Evolutionary conservation across 2,797 vertebrate genomes (phyloP).

Genomic region (Pipistrellus pipistrellus): DNA sequence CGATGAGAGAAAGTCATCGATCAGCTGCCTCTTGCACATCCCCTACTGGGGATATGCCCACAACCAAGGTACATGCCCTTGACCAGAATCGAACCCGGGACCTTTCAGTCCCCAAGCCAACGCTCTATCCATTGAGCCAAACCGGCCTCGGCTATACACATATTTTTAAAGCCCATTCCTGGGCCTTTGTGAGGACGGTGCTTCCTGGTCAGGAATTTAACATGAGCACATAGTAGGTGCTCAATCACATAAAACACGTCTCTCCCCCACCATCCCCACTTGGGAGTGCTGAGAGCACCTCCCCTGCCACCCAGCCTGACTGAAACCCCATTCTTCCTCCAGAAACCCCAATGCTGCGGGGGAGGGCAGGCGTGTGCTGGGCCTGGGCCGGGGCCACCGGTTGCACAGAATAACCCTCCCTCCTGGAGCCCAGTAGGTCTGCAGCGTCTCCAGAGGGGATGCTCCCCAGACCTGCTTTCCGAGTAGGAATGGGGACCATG

Average conservation of each 20-base stretch:
- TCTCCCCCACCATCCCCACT: background rate
- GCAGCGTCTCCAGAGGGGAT: background rate
- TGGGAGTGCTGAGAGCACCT: background rate
- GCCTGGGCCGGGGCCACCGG: too few relatives aligned
- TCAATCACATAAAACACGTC: background rate
- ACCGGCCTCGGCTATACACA: too few relatives aligned
- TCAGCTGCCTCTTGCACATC: too few relatives aligned
- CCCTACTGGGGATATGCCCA: too few relatives aligned
- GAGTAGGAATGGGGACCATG: background rate
- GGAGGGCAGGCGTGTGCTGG: too few relatives aligned
- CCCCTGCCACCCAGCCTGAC: background rate
- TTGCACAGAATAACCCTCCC: background rate
- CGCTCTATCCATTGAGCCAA: too few relatives aligned
- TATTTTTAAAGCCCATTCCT: too few relatives aligned
- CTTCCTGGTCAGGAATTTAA: background rate
- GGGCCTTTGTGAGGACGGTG: background rate
- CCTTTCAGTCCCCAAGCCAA: too few relatives aligned
- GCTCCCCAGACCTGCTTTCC: background rate
- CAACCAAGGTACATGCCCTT: too few relatives aligned
- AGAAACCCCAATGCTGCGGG: too few relatives aligned
- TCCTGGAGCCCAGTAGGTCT: background rate
- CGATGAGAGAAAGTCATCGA: too few relatives aligned
- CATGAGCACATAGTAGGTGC: background rate
- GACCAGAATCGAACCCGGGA: too few relatives aligned
- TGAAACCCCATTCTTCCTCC: background rate